Conservation (phyloP, 1,140 invertebrate species). For the Pogonognathellus flavescens region DNA sequence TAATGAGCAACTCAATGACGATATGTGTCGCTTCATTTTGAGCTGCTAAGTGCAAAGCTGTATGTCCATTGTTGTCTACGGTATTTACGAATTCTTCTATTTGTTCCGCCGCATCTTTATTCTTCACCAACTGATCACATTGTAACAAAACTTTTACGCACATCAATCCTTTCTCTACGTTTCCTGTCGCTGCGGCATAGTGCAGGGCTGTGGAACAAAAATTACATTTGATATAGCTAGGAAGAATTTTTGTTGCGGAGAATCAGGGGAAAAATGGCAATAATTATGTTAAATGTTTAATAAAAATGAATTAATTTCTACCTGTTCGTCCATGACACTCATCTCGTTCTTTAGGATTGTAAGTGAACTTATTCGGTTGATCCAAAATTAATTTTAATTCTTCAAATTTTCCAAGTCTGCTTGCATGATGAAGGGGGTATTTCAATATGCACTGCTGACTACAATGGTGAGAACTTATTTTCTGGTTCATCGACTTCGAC, state of each 20-base stretch:
- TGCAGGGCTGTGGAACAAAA: slow-evolving; percentile 44
- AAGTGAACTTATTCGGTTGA: neutral
- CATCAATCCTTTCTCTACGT: slow-evolving; percentile 57
- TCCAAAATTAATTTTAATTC: slow-evolving; percentile 54
- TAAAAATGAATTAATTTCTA: slow-evolving; percentile 6
- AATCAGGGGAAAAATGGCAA: no score
- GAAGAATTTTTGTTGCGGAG: no score
- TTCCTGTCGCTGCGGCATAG: slow-evolving; percentile 52
- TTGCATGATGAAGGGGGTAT: slow-evolving; percentile 50
- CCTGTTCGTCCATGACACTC: slow-evolving; percentile 18
- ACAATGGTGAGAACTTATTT: neutral
- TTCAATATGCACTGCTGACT: neutral
- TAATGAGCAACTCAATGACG: slow-evolving; percentile 54
- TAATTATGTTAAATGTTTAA: no score
- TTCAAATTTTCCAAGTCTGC: slow-evolving; percentile 55
- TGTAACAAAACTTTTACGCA: slow-evolving; percentile 57
- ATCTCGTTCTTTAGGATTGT: neutral
- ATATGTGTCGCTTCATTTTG: slow-evolving; percentile 56
- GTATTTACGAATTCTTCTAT: slow-evolving; percentile 51
- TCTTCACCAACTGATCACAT: slow-evolving; percentile 17
- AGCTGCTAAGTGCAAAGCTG: slow-evolving; percentile 54
- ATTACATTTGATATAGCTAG: no score
- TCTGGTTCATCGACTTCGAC: neutral
- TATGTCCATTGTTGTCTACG: slow-evolving; percentile 34
- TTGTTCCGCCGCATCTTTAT: slow-evolving; percentile 33